Evolutionary conservation across 2,113 vertebrate species (phyloP).

Genomic region (Prionailurus bengalensis): DNA sequence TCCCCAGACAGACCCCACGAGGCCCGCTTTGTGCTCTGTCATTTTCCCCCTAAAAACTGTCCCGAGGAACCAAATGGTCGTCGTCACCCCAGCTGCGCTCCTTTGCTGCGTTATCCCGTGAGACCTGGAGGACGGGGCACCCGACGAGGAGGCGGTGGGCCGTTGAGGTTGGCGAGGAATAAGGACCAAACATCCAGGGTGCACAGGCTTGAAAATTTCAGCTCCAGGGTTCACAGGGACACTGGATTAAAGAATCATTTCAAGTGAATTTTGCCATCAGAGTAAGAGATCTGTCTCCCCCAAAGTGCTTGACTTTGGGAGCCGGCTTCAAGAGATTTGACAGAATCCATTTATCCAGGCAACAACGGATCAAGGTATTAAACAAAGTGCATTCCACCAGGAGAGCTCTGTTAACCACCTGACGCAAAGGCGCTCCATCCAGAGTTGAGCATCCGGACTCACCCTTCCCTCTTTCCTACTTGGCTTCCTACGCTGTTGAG

Average conservation of each 20-base stretch:
- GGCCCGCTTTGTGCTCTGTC: background rate
- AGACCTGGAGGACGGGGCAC: rapidly evolving
- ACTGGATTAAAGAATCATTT: slow-evolving; percentile 6
- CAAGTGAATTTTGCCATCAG: slow-evolving; percentile 56
- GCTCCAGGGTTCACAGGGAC: background rate
- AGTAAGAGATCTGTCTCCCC: slow-evolving; percentile 46
- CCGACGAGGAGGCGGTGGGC: rapidly evolving
- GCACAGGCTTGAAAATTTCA: background rate
- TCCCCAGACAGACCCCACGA: background rate
- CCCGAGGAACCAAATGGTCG: background rate
- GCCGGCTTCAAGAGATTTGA: slow-evolving; percentile 31
- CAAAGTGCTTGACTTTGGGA: slow-evolving; percentile 44
- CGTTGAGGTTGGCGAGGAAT: background rate
- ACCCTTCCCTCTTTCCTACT: background rate
- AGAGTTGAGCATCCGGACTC: background rate
- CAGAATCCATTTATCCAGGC: slow-evolving; percentile 28
- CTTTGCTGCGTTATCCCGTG: background rate
- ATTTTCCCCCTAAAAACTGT: background rate
- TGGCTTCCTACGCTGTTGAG: rapidly evolving
- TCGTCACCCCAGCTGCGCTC: background rate
- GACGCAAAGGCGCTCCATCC: background rate
- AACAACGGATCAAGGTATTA: slow-evolving; percentile 27
- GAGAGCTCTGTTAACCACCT: background rate
- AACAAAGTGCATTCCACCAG: background rate
- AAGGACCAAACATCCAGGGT: background rate